These are phyloP conservation scores for Anthopleura sola DNA, from an alignment of 64 coral and sea anemone genomes.

Conservation along the genomic window DNA sequence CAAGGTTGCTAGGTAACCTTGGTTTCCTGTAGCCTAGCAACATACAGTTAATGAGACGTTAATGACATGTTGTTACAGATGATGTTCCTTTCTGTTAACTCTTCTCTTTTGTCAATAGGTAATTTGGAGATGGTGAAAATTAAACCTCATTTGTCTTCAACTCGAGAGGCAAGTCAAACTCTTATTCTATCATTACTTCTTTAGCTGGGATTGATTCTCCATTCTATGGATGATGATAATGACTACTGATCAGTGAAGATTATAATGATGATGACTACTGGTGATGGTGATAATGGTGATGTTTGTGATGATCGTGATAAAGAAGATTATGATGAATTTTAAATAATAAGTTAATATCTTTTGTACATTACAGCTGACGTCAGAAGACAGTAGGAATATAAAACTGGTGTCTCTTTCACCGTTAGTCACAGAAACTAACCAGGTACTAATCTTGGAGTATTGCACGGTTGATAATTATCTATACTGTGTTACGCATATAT, in stretches of 20 bases:
- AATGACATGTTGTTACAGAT: no score
- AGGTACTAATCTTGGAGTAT: slow-evolving; percentile 11
- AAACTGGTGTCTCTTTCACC: slow-evolving; percentile 54
- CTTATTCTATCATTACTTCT: neutral
- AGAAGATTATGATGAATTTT: no score
- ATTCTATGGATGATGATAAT: neutral
- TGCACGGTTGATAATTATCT: neutral
- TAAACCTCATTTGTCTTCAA: slow-evolving; percentile 11
- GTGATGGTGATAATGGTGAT: no score
- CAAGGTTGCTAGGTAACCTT: neutral
- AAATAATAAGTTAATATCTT: neutral
- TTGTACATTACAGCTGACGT: slow-evolving; percentile 26
- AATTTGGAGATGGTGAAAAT: slow-evolving; percentile 32
- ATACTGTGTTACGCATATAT: neutral
- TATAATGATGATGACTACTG: no score
- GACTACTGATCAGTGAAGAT: neutral
- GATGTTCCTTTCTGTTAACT: neutral
- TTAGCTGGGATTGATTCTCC: neutral
- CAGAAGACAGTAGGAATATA: neutral
- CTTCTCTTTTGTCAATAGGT: neutral
- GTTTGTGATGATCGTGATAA: no score
- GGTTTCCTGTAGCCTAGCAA: no score
- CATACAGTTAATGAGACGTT: no score
- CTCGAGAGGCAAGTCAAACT: neutral
- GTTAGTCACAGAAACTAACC: slow-evolving; percentile 41